Evolutionary conservation across 2,888 invertebrate species (phyloP), one percentile per base, ranked within the genome.

Genomic region (Cybosia mesomella): DNA sequence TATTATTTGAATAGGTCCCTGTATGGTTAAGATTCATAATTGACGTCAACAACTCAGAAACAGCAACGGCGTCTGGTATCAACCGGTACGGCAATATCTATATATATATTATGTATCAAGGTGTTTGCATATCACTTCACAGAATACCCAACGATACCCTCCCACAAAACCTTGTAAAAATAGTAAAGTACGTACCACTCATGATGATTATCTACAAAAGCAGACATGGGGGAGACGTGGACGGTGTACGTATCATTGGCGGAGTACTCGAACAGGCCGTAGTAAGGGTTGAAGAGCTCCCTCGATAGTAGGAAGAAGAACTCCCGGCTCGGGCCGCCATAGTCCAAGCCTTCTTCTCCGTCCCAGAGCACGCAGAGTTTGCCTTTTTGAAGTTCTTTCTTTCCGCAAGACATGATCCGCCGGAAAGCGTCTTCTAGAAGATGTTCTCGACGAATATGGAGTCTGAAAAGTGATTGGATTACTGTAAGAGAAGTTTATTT

Each of bases 231-330:
- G 34, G 98, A 98, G 71, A 98, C 97, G 92, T 98, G 98, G 28
- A 99, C 99, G 9, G 99, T 99, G 89, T 99, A 99, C 0, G 99
- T 99, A 87, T 99, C 99, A 88, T 99, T 99, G 60, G 99, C 99
- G 0, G 99, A 99, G 90, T 99, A 99, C 93, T 99, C 99, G 92
- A 99, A 99, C 71, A 99, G 96, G 0, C 99, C 99, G 85, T 99
- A 99, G 92, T 99, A 99, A 0, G 99, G 99, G 95, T 99, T 99
- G 95, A 99, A 99, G 13, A 99, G 96, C 89, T 99, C 99, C 66
- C 99, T 96, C 0, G 99, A 99, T n/a, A 99, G 95, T 36, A 99
- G 96, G 92, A 99, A 99, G 96, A 99, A 99, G 95, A 99, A 99
- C 94, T 99, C 99, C 36, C 99, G 96, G 15, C 99, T 99, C 1